phyloP scores from a whole-genome alignment of 2,797 vertebrate species.

The Enteromius mattozi region DNA sequence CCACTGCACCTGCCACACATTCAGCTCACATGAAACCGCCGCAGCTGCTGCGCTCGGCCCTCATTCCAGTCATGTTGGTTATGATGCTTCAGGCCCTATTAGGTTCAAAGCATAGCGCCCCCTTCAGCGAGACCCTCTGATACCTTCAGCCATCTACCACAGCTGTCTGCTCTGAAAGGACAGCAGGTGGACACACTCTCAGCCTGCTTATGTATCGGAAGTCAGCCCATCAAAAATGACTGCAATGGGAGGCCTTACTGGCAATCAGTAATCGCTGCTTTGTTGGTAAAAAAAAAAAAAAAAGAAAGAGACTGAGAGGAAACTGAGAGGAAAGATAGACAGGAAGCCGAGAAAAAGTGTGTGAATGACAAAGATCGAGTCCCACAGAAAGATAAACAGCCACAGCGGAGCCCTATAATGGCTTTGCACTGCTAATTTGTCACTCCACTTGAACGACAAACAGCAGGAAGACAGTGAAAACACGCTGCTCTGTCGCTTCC shows the following conservation, averaged over 20 bases:
- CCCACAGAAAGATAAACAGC: constrained; percentile 68
- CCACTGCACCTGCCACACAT: constrained; percentile 68
- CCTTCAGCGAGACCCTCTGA: constrained; percentile 61
- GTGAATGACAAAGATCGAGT: constrained; percentile 70
- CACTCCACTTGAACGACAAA: constrained; percentile 70
- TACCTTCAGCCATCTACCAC: constrained; percentile 67
- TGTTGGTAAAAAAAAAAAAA: neutral
- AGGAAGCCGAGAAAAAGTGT: constrained; percentile 60
- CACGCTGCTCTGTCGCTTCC: constrained; percentile 66
- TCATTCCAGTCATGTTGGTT: constrained; percentile 18
- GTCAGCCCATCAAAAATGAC: neutral
- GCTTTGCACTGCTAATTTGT: constrained; percentile 70
- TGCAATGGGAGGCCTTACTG: neutral
- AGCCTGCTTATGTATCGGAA: constrained; percentile 39
- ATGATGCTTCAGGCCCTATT: constrained; percentile 71
- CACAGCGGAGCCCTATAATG: constrained; percentile 64
- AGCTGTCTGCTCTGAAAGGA: constrained; percentile 66
- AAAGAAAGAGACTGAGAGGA: neutral
- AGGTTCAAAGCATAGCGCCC: constrained; percentile 65
- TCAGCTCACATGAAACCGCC: constrained; percentile 36
- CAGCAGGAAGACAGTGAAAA: constrained; percentile 59
- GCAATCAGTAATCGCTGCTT: neutral
- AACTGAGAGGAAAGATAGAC: constrained; percentile 17
- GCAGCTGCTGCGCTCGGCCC: constrained; percentile 66
- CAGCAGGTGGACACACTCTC: constrained; percentile 62